Base-by-base conservation (phyloP, 2,888 invertebrate genomes). In the Magallana nippona region DNA sequence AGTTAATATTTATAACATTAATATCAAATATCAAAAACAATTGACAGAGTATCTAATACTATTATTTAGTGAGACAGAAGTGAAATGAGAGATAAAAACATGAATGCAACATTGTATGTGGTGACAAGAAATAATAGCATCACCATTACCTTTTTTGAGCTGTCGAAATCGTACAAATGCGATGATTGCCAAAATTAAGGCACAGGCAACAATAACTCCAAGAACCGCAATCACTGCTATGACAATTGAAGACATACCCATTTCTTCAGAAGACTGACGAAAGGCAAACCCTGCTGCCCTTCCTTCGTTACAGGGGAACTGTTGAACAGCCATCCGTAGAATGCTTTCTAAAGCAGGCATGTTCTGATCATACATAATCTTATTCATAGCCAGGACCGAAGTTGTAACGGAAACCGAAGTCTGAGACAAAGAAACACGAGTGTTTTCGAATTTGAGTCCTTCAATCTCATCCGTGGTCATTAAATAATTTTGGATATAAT, bases 371-470 rank as follows among this genome's bases (percentile, higher is more conserved):
- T 81, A 81, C 55, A 62, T 55, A 63, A 81, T 22, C 57, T 19
- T 22, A 22, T 81, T 81, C 27, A 81, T 60, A 10, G 62, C 81
- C 57, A 19, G 63, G 1, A 81, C 19, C 1, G n/a, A 44, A 44
- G 63, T 81, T 8, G 19, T 62, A 0, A 81, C 27, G 11, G 32
- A 19, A 1, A 81, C 11, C 1, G 27, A 15, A 15, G 1, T 71
- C 71, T 1, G 11, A 10, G 71, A 27, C 22, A 17, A 27, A 13
- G 10, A 27, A 1, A 71, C 27, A 19, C 58, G n/a, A 8, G 58
- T 57, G 58, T 81, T 81, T 63, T 19, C 27, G 13, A 63, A 81
- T 57, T 81, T 60, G 0, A 81, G 81, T 13, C 57, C 63, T 63
- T 32, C 81, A 19, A 55, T 62, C 11, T 44, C 55, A 17, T 32